Conservation (phyloP, 2,888 invertebrate species). For the Lordiphosa andalusiaca region DNA sequence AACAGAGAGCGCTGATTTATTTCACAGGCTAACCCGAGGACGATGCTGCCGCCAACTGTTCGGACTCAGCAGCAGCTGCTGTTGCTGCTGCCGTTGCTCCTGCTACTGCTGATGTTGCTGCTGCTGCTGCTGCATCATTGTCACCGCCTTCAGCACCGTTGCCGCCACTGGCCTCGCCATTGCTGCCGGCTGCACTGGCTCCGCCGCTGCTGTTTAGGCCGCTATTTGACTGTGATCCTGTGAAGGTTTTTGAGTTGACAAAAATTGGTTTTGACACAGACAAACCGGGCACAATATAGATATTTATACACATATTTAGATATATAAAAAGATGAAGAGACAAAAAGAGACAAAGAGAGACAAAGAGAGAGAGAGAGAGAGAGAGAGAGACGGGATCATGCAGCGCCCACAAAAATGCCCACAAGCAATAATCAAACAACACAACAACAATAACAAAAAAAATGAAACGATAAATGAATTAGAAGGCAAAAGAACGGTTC, state of each 20-base stretch:
- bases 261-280: constrained; percentile 12
- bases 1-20: constrained; percentile 31
- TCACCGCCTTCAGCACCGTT: constrained; percentile 11
- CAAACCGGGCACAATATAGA: constrained; percentile 7
- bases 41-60: constrained; percentile 7
- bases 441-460: constrained; percentile 28
- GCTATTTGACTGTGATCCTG: constrained; percentile 69
- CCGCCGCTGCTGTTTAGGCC: constrained; percentile 52
- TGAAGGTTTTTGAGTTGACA: constrained; percentile 17
- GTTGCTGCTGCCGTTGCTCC: constrained; percentile 18
- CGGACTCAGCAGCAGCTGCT: constrained; percentile 20
- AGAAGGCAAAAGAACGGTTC: constrained; percentile 38
- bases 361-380: constrained; percentile 1
- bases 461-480: constrained; percentile 20
- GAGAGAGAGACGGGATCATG: constrained; percentile 3
- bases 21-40: constrained; percentile 53
- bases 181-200: constrained; percentile 23
- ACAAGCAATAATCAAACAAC: constrained; percentile 4
- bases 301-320: too few relatives aligned
- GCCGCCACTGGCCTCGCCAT: constrained; percentile 13
- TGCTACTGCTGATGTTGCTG: constrained; percentile 6
- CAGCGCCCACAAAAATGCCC: constrained; percentile 3
- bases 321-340: constrained; percentile 11
- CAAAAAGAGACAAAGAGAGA: constrained; percentile 15
- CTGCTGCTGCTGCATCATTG: constrained; percentile 10